Base-by-base conservation (phyloP, 2,797 vertebrate species). In the Lacerta agilis region DNA sequence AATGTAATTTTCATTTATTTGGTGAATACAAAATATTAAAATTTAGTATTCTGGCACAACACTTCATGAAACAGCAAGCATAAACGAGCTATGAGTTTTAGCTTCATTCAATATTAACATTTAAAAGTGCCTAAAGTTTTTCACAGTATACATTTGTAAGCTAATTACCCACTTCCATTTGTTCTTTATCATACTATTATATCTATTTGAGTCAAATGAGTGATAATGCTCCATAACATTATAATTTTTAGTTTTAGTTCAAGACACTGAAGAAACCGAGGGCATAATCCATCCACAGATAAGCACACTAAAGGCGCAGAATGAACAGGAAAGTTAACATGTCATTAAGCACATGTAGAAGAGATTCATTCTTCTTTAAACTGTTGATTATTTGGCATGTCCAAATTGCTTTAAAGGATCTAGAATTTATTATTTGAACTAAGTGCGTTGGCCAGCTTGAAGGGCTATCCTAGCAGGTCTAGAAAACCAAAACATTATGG, bases 1-100 rank as follows among this genome's bases (percentile, higher is more conserved):
- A 69, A 79, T 38, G 45, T 66, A 58, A 43, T 90, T 89, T 95
- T 95, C 92, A 85, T 96, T 97, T 96, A 97, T 97, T 96, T 94
- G 95, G 83, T 94, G 96, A 96, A 96, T 96, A 97, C 92, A 97
- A 97, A 94, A 94, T 96, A 95, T 83, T 93, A 96, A 96, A 96
- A 93, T 92, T 96, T 95, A 95, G 94, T 97, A 76, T 94, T 95
- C 90, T 90, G 90, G 93, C 94, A 95, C 96, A 96, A 95, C 96
- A 95, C 92, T 93, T 82, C 93, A 94, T 92, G 85, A 93, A 72
- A 92, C 93, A 95, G 92, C 92, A 95, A 96, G 91, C 93, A 94
- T 91, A 91, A 94, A 88, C 64, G 87, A 91, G n/a, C 41, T 90
- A 95, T 94, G 93, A 95, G 95, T 94, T 96, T 96, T 89, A 95